Base-by-base conservation (phyloP, 1,140 invertebrate genomes). In the Aporrectodea caliginosa region DNA sequence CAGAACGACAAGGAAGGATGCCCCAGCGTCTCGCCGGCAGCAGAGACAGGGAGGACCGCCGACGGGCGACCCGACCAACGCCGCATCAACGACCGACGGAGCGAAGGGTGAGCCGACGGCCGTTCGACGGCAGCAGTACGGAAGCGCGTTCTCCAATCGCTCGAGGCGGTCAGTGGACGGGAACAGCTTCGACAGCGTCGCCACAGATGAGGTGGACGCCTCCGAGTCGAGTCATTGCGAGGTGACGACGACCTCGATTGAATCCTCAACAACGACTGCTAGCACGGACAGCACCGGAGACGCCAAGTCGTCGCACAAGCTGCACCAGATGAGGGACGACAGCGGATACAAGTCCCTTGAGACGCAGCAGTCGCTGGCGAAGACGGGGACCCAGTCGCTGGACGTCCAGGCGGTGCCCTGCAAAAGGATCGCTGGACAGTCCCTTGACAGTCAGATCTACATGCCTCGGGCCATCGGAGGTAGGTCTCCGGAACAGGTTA, bases 341-440 rank as follows among this genome's bases (percentile, higher is more conserved):
- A 90, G 90, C 82, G 90, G 90, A 0, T 91, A 90, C 83, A 89
- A 90, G 81, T 91, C 90, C 33, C 81, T 91, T 80, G 90, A 91
- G 81, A 88, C 88, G 12, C 75, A 79, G 80, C 27, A 74, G 73
- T 30, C 79, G 69, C 33, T 80, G 77, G 16, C 79, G 81, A 78
- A 69, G 73, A 80, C 35, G 82, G 75, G 35, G 43, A 68, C 14
- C 27, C 32, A 76, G 29, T 35, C 75, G 16, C 75, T 58, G 6
- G 43, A 58, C 22, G 43, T 58, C 43, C 43, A 58, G 43, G 43
- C 43, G 6, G 22, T 22, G 6, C 43, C 22, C 43, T 6, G 22
- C 43, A 6, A 6, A 6, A 6, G 43, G 6, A 6, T 58, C 6
- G 22, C 43, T 22, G 43, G 43, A 22, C 43, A 58, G 43, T 58